Evolutionary conservation across 1,140 invertebrate species (phyloP), one percentile per base, ranked within the genome.

Genomic region (Leguminivora glycinivorella): DNA sequence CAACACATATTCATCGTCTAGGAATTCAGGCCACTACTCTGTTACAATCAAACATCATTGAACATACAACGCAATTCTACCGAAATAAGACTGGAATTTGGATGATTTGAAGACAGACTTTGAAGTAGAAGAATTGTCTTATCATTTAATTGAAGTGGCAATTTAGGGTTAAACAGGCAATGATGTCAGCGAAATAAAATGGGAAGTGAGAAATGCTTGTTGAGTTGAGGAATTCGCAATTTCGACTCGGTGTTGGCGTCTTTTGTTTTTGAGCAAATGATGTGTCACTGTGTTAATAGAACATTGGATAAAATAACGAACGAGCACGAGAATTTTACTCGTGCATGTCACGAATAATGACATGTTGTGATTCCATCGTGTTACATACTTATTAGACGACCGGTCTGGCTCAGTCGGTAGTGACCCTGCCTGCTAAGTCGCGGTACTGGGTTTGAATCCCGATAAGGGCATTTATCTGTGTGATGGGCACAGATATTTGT

Each of bases 1-100:
- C 47, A 52, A 22, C 19, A 52, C 47, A 22, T 52, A 52, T 52
- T 52, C 47, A 52, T 52, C 47, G 47, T 52, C 47, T 52, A 52
- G 19, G 47, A 52, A 52, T 52, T 22, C 47, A 52, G 47, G 47
- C n/a, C 47, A 52, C 47, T 43, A 17, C 40, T 7, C 0, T 22
- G 17, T 47, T 47, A 47, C 43, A 52, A 52, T 52, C 47, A 52
- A 52, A 19, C 47, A 19, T 4, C 47, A 52, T 22, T 22, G 7
- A 9, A 52, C 19, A 52, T 52, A 10, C 47, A 9, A 52, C 47
- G 19, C 47, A 52, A 52, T 10, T 52, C 7, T 9, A 17, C 17
- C 19, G 47, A 22, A 22, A 19, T 52, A 52, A 19, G 47, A 52
- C 19, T 52, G 17, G 19, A 52, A 22, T 52, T 52, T 10, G 7